phyloP scores from a whole-genome alignment of 2,113 vertebrate species.

The Laticauda colubrina region DNA sequence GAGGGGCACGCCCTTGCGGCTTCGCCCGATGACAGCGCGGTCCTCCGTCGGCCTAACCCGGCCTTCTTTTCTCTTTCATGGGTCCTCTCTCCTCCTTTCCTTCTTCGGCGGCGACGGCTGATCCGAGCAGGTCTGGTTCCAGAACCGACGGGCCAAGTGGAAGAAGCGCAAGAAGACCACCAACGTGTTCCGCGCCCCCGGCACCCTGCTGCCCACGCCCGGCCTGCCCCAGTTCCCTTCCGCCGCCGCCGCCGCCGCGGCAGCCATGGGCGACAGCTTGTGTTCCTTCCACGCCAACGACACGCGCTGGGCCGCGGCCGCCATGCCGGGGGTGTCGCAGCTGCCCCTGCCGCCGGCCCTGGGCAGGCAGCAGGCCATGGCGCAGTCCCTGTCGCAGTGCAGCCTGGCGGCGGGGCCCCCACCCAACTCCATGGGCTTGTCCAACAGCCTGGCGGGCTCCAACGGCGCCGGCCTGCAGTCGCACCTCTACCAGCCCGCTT shows the following conservation, averaged over 20 bases:
- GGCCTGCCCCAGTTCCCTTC: slow-evolving; percentile 91
- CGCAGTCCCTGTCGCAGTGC: slow-evolving; percentile 94
- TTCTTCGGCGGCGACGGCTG: slow-evolving; percentile 15
- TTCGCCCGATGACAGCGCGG: background rate
- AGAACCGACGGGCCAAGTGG: slow-evolving; percentile 96
- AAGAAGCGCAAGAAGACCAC: slow-evolving; percentile 99
- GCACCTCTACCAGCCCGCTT: slow-evolving; percentile 94
- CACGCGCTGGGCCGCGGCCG: slow-evolving; percentile 90
- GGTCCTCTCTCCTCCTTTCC: too few relatives aligned
- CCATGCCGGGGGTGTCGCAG: slow-evolving; percentile 92
- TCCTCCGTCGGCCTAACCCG: background rate
- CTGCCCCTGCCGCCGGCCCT: slow-evolving; percentile 89
- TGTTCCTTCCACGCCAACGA: slow-evolving; percentile 98
- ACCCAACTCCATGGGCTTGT: slow-evolving; percentile 92
- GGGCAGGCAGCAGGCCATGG: slow-evolving; percentile 90
- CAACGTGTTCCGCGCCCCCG: slow-evolving; percentile 92
- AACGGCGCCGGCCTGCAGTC: slow-evolving; percentile 94
- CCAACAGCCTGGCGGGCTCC: slow-evolving; percentile 88
- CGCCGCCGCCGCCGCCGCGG: slow-evolving; percentile 81
- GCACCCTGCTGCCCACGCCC: slow-evolving; percentile 91
- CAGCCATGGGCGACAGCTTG: slow-evolving; percentile 94
- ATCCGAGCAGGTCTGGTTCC: slow-evolving; percentile 88
- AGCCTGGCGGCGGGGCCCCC: slow-evolving; percentile 87
- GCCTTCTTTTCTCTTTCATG: background rate
- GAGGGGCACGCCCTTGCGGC: too few relatives aligned